These are phyloP conservation scores for Desmophyllum pertusum DNA, from an alignment of 92 coral and sea anemone genomes.

Conservation along the genomic window DNA sequence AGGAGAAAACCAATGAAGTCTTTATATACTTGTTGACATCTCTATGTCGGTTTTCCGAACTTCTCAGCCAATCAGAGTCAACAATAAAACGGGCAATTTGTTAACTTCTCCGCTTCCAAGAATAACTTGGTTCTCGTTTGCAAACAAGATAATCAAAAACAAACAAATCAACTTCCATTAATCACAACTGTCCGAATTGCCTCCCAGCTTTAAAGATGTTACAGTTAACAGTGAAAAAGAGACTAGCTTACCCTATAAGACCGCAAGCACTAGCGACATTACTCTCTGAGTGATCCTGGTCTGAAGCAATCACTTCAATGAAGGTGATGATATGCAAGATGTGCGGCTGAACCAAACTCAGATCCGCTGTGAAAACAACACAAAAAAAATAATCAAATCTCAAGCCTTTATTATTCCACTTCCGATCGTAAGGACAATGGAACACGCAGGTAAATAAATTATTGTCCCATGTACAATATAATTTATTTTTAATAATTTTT, in stretches of 20 bases:
- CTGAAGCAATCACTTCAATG: conserved; percentile 78
- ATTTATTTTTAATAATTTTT: too few species aligned
- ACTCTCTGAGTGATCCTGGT: conserved; percentile 91
- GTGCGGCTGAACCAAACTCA: conserved; percentile 64
- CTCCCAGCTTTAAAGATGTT: neutral
- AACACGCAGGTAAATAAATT: too few species aligned
- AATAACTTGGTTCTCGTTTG: neutral
- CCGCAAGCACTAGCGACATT: conserved; percentile 94
- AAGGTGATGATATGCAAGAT: conserved; percentile 72
- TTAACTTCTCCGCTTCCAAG: neutral
- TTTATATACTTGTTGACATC: too few species aligned
- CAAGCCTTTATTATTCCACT: too few species aligned
- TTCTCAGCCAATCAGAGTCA: too few species aligned
- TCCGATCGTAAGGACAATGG: too few species aligned
- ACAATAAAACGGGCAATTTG: too few species aligned
- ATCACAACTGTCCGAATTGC: neutral
- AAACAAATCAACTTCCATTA: too few species aligned
- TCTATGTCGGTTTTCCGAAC: too few species aligned
- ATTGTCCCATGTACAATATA: too few species aligned
- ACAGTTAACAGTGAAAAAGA: neutral
- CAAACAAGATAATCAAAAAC: too few species aligned
- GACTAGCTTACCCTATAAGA: conserved; percentile 80
- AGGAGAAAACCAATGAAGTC: too few species aligned
- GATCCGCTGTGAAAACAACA: conserved; percentile 59
- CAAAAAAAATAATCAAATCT: neutral